Conservation (phyloP, 2,797 vertebrate species). For the Myoxocephalus aenaeus region DNA sequence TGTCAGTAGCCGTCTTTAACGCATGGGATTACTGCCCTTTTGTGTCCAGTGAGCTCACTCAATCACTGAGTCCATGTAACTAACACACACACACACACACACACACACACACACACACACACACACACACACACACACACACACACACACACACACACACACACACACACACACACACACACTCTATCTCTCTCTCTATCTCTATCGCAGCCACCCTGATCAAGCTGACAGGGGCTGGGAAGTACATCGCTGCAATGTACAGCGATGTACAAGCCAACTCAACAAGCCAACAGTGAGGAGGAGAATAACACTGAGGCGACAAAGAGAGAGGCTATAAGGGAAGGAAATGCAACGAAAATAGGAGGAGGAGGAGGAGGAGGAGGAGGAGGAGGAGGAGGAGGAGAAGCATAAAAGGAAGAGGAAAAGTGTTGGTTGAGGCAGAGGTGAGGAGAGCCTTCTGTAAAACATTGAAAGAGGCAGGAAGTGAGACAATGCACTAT, state of each 20-base stretch:
- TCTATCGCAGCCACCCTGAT: conserved; percentile 62
- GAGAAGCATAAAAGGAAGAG: background rate
- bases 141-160: no score
- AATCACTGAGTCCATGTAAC: conserved; percentile 56
- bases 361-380: conserved; percentile 14
- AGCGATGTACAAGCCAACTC: no score
- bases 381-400: conserved; percentile 14
- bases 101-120: background rate
- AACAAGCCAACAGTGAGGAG: conserved; percentile 43
- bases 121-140: no score
- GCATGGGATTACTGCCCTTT: conserved; percentile 80
- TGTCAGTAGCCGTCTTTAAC: conserved; percentile 77
- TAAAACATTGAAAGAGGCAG: conserved; percentile 44
- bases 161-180: no score
- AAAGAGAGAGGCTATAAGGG: background rate
- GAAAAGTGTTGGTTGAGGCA: conserved; percentile 18
- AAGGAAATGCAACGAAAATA: background rate
- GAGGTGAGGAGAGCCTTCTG: conserved; percentile 25
- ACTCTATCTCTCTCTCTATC: no score
- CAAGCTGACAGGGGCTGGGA: conserved; percentile 62
- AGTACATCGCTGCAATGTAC: conserved; percentile 61
- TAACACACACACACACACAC: background rate
- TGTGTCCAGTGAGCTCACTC: conserved; percentile 75
- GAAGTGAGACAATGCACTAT: conserved; percentile 46
- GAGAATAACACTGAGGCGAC: conserved; percentile 27